These are phyloP conservation scores for Noctua janthina DNA, from an alignment of 2,888 invertebrate genomes.

Conservation along the genomic window DNA sequence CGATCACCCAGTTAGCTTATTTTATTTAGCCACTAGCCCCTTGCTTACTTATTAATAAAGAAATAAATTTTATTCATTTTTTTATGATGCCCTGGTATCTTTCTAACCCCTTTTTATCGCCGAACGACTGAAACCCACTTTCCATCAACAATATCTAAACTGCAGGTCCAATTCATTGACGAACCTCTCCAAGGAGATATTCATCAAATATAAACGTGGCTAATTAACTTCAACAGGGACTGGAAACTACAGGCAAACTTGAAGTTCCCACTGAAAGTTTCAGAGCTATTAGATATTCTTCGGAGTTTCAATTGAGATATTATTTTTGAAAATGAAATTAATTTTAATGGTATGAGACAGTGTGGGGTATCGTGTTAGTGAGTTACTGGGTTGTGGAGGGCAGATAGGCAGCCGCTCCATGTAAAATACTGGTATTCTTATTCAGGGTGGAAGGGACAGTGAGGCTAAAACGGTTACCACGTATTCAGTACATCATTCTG, in stretches of 20 bases:
- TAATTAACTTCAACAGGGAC: conserved; percentile 34
- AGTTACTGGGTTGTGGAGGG: neutral
- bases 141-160: neutral
- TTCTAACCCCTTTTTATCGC: neutral
- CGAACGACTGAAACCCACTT: neutral
- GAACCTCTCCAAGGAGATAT: conserved; percentile 1
- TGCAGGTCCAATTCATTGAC: conserved; percentile 14
- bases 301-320: conserved; percentile 14
- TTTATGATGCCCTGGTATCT: neutral
- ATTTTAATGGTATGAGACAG: neutral
- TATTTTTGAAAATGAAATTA: neutral
- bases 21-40: neutral
- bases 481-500: no score
- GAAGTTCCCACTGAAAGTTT: conserved; percentile 19
- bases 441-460: no score
- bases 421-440: neutral
- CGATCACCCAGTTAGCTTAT: neutral
- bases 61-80: neutral
- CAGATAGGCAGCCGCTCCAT: neutral
- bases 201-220: conserved; percentile 45
- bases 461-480: no score
- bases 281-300: conserved; percentile 22
- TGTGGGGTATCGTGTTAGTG: neutral
- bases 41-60: no score
- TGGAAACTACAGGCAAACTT: conserved; percentile 24